These are phyloP conservation scores for Epsilonema sp. DNA, from an alignment of 2,888 invertebrate species.

Conservation along the genomic window DNA sequence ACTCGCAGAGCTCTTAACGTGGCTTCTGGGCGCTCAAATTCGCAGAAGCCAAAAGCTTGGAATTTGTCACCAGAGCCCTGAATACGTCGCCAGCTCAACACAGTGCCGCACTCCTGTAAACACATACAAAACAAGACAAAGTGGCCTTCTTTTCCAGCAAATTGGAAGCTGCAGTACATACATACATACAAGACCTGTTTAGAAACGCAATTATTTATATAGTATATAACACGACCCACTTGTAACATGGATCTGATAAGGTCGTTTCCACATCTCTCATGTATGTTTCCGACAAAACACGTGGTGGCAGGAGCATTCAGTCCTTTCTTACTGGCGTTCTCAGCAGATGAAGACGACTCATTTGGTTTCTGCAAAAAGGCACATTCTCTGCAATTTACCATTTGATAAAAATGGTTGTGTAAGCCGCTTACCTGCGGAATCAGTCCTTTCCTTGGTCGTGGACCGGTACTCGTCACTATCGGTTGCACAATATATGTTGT, in stretches of 20 bases:
- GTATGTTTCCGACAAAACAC: conserved; percentile 90
- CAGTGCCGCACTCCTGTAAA: conserved; percentile 62
- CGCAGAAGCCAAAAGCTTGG: conserved; percentile 86
- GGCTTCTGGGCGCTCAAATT: conserved; percentile 82
- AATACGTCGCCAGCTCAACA: conserved; percentile 88
- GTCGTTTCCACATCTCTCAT: conserved; percentile 76
- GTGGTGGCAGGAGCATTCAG: conserved; percentile 88
- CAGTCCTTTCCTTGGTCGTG: not conserved
- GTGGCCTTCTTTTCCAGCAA: too few relatives aligned
- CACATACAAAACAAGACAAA: too few relatives aligned
- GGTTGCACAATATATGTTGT: not conserved
- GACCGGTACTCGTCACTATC: not conserved
- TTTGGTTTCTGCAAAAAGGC: not conserved
- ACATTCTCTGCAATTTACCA: not conserved
- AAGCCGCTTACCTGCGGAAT: not conserved
- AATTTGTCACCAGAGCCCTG: conserved; percentile 46
- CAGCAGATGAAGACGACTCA: not conserved
- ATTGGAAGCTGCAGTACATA: too few relatives aligned
- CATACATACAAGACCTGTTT: too few relatives aligned
- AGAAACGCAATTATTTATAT: too few relatives aligned
- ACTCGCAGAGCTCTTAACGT: conserved; percentile 72
- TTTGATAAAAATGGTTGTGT: too few relatives aligned
- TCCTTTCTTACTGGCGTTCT: conserved; percentile 24
- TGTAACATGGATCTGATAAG: conserved; percentile 75
- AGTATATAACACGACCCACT: too few relatives aligned